Evolutionary conservation across 2,888 invertebrate genomes (phyloP).

Genomic region (Dolichomitus sp.): DNA sequence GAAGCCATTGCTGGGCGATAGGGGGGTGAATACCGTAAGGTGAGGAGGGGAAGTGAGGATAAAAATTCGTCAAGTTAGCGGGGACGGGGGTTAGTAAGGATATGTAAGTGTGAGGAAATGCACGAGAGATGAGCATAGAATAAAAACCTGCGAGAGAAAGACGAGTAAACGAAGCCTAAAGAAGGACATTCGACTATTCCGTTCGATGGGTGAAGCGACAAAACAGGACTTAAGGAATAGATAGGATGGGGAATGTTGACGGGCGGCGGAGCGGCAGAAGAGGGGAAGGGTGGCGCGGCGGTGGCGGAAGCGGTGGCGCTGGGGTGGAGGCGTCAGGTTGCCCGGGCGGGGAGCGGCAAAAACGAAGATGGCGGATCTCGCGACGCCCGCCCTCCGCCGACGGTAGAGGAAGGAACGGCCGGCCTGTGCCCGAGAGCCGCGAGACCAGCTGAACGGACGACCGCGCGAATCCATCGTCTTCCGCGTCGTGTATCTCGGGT

Average conservation of each 20-base stretch:
- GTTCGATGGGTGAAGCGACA: conserved; percentile 33
- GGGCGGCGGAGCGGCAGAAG: conserved; percentile 24
- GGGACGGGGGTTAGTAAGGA: background rate
- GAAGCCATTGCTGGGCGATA: conserved; percentile 59
- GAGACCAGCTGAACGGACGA: conserved; percentile 56
- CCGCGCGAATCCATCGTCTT: conserved; percentile 53
- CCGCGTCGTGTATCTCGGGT: conserved; percentile 40
- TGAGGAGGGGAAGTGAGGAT: conserved; percentile 10
- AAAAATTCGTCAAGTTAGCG: background rate
- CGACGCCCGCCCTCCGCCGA: conserved; percentile 75
- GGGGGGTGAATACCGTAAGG: conserved; percentile 53
- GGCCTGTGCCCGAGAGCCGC: conserved; percentile 60
- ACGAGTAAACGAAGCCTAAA: background rate
- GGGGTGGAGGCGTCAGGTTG: conserved; percentile 76
- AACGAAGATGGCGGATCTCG: conserved; percentile 82
- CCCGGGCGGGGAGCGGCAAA: conserved; percentile 81
- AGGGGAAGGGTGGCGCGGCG: conserved; percentile 58
- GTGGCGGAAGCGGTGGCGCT: conserved; percentile 71
- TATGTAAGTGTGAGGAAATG: background rate
- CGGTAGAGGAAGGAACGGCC: conserved; percentile 68
- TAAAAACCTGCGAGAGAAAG: background rate
- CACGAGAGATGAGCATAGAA: conserved; percentile 18
- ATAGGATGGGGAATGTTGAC: conserved; percentile 18
- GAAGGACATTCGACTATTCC: conserved; percentile 28
- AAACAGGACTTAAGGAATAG: conserved; percentile 33